Conservation (phyloP, 2,797 vertebrate species). For the Chaunax sp. region DNA sequence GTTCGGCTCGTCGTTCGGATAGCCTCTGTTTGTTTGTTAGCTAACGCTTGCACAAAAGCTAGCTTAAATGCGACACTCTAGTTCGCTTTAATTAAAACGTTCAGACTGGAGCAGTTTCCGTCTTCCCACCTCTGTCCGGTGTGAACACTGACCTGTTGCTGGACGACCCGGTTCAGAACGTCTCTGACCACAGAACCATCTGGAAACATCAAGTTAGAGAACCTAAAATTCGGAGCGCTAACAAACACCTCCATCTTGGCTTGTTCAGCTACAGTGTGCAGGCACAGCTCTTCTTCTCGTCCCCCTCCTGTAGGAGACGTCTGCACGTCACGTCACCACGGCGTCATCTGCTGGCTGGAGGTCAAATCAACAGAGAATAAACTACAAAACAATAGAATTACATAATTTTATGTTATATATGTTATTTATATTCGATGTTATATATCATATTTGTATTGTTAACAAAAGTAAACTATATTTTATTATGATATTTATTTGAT, state of each 20-base stretch:
- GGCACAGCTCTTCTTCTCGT: slow-evolving; percentile 1
- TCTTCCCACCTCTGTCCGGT: rapidly evolving
- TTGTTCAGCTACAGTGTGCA: background rate
- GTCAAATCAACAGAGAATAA: no score
- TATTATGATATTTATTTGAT: no score
- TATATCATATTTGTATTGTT: no score
- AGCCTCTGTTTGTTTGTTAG: slow-evolving; percentile 5
- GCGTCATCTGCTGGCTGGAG: background rate
- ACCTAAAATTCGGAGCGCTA: slow-evolving; percentile 13
- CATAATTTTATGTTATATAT: no score
- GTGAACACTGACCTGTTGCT: slow-evolving; percentile 60
- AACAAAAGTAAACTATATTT: no score
- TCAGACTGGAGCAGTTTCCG: no score
- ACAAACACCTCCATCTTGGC: slow-evolving; percentile 79
- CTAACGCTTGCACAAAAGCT: slow-evolving; percentile 30
- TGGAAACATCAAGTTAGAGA: slow-evolving; percentile 25
- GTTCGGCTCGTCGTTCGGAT: background rate
- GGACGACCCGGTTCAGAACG: slow-evolving; percentile 53
- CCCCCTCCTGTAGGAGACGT: rapidly evolving
- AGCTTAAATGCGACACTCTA: slow-evolving; percentile 20
- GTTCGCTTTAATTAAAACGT: no score
- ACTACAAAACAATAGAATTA: no score
- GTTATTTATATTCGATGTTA: no score
- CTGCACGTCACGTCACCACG: background rate
- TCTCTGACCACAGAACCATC: slow-evolving; percentile 60